Evolutionary conservation across 2,888 invertebrate genomes (phyloP).

Genomic region (Macrosoma leucophasiata): DNA sequence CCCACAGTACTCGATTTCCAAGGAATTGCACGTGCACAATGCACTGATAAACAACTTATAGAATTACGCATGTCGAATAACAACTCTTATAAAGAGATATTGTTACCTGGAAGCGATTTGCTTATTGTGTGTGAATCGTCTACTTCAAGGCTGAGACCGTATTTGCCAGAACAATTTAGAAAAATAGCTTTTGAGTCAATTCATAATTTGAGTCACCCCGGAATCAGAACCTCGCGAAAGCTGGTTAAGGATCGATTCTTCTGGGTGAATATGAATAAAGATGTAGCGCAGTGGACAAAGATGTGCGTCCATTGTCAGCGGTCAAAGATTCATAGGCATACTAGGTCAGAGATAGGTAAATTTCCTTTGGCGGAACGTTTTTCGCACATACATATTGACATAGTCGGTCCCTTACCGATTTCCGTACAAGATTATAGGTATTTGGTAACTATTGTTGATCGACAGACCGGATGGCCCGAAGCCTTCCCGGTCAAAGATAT

Average conservation of each 20-base stretch:
- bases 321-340: conserved; percentile 4
- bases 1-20: conserved; percentile 2
- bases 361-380: conserved; percentile 11
- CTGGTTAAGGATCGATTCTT: conserved; percentile 5
- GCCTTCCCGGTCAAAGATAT: conserved; percentile 22
- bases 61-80: not conserved
- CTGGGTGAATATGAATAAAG: conserved; percentile 10
- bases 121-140: conserved; percentile 6
- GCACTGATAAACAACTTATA: not conserved
- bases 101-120: conserved; percentile 1
- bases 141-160: not conserved
- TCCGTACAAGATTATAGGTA: conserved; percentile 23
- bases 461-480: conserved; percentile 29
- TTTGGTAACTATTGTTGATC: conserved; percentile 27
- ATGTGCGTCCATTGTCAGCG: conserved; percentile 4
- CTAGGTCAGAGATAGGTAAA: not conserved
- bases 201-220: conserved; percentile 12
- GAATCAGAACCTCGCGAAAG: conserved; percentile 4
- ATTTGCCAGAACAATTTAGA: conserved; percentile 4
- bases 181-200: conserved; percentile 4
- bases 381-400: conserved; percentile 24
- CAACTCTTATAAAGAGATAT: not conserved
- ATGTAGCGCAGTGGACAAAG: conserved; percentile 5
- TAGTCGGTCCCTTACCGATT: conserved; percentile 21
- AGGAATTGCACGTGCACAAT: not conserved